A percentile compares a stretch with the other conserved stretches of the same genome.
Evolutionary conservation across 1,140 invertebrate genomes (phyloP).

Genomic region (Macrocentrus cingulum): DNA sequence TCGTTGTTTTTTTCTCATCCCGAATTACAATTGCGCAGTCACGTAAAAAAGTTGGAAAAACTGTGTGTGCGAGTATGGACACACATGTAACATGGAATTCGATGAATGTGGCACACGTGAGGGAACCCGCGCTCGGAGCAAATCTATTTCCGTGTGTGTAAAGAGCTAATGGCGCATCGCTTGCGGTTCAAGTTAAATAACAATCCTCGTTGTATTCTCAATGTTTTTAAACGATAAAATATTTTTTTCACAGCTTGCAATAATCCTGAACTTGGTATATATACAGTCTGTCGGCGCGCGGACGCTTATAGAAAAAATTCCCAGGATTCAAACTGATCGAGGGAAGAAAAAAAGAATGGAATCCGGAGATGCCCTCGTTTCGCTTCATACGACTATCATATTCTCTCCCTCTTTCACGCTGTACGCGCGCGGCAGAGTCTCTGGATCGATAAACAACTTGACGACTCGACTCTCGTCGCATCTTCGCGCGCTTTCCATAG

Average conservation of each 20-base stretch:
- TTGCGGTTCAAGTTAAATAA: not conserved
- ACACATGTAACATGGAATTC: too few species aligned
- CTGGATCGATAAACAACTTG: conserved; percentile 18
- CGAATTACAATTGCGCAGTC: too few species aligned
- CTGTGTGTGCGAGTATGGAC: too few species aligned
- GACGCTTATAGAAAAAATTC: too few species aligned
- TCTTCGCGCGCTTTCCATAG: too few species aligned
- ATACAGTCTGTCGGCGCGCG: too few species aligned
- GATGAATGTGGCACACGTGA: not conserved
- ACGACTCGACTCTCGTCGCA: not conserved
- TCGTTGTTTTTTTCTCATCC: too few species aligned
- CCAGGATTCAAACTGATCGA: not conserved
- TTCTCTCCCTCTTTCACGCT: not conserved
- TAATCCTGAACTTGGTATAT: too few species aligned
- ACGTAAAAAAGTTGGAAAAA: too few species aligned
- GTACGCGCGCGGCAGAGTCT: not conserved
- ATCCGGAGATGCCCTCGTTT: conserved; percentile 15
- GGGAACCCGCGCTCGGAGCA: not conserved
- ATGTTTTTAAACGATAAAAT: not conserved
- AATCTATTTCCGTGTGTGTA: conserved; percentile 2
- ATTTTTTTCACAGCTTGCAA: too few species aligned
- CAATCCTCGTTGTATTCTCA: not conserved
- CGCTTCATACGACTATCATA: not conserved
- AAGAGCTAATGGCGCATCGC: not conserved
- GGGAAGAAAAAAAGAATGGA: not conserved